A percentile compares a stretch with the other conserved stretches of the same genome.
Evolutionary conservation across 2,888 invertebrate genomes (phyloP).

Genomic region (Terebella lapidaria): DNA sequence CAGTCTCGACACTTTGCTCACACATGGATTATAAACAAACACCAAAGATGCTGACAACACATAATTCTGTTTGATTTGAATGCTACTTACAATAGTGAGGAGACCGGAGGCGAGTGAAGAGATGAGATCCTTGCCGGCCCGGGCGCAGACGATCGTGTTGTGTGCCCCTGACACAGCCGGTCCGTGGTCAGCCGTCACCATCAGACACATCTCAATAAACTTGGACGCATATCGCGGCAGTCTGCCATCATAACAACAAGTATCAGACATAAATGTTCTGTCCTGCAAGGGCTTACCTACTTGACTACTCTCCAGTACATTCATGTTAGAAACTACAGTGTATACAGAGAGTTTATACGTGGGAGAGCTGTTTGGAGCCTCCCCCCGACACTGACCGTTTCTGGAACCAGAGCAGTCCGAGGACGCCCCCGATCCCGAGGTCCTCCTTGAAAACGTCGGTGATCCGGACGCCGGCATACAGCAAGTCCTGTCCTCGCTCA

Average conservation of each 20-base stretch:
- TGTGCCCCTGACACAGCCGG: conserved; percentile 98
- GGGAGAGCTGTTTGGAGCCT: too few relatives aligned
- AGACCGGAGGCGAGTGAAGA: conserved; percentile 93
- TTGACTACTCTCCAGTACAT: too few relatives aligned
- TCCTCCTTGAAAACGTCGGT: conserved; percentile 82
- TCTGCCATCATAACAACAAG: conserved; percentile 54
- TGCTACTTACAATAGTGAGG: conserved; percentile 85
- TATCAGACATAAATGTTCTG: background rate
- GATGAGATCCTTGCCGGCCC: conserved; percentile 95
- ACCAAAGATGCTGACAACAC: too few relatives aligned
- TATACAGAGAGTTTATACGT: too few relatives aligned
- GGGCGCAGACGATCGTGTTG: conserved; percentile 95
- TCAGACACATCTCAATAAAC: conserved; percentile 97
- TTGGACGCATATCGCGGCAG: conserved; percentile 89
- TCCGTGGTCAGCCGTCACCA: conserved; percentile 93
- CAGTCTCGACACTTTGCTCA: too few relatives aligned
- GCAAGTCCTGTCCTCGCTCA: conserved; percentile 92
- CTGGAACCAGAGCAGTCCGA: conserved; percentile 97
- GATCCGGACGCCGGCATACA: conserved; percentile 89
- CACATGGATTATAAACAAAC: too few relatives aligned
- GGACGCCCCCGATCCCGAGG: conserved; percentile 95
- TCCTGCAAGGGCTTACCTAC: too few relatives aligned
- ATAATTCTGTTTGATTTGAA: too few relatives aligned
- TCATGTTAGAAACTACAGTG: too few relatives aligned
- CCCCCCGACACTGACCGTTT: conserved; percentile 61